phyloP scores from a whole-genome alignment of 2,888 invertebrate genomes.

The Eustalomyia histrio region DNA sequence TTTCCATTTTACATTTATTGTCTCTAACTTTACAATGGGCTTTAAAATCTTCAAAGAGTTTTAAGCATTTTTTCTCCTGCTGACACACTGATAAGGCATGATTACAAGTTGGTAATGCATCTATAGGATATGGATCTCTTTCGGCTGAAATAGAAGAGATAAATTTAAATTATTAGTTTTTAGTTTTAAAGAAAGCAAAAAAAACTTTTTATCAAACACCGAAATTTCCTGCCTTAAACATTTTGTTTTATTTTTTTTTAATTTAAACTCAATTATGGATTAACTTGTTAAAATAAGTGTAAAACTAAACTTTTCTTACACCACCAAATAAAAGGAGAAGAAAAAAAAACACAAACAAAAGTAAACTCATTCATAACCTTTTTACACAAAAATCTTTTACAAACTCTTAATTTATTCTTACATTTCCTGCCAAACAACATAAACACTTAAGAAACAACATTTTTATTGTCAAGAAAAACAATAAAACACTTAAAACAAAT shows the following conservation, averaged over 20 bases:
- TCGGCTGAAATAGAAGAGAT: conserved; percentile 79
- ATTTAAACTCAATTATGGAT: neutral
- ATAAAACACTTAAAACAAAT: conserved; percentile 51
- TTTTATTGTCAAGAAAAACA: conserved; percentile 50
- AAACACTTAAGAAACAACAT: conserved; percentile 40
- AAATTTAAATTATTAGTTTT: neutral
- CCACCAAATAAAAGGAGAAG: too few relatives aligned
- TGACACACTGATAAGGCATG: conserved; percentile 92
- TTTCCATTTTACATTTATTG: conserved; percentile 93
- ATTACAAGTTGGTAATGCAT: conserved; percentile 93
- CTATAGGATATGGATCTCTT: conserved; percentile 93
- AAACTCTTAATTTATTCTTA: conserved; percentile 22
- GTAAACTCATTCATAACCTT: neutral
- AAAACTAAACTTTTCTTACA: neutral
- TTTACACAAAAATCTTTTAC: neutral
- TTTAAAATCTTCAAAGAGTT: conserved; percentile 92
- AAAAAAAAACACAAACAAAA: neutral
- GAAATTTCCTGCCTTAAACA: too few relatives aligned
- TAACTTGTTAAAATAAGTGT: too few relatives aligned
- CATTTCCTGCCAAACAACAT: conserved; percentile 18
- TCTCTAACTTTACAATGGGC: conserved; percentile 91
- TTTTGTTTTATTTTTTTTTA: too few relatives aligned
- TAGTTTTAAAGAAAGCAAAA: too few relatives aligned
- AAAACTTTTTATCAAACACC: too few relatives aligned
- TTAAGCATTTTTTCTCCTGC: conserved; percentile 88